A percentile compares a stretch with the other conserved stretches of the same genome.
These are phyloP conservation scores for Luscinia megarhynchos DNA, from an alignment of 2,797 vertebrate genomes.

Conservation along the genomic window DNA sequence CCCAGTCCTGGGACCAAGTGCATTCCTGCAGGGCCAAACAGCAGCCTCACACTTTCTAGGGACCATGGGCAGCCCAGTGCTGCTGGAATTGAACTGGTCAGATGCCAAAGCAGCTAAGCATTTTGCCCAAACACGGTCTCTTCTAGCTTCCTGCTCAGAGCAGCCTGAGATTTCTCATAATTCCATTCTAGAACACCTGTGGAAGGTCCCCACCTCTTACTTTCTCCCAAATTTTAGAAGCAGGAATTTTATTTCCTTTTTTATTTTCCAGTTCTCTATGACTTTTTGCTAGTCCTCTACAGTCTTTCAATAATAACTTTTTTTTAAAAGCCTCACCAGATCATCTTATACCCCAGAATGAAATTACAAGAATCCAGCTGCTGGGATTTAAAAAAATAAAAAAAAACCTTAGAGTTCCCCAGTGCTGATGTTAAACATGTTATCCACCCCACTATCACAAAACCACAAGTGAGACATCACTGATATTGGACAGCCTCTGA, in stretches of 20 bases:
- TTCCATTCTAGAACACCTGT: neutral
- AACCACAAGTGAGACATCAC: neutral
- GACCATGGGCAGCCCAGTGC: neutral
- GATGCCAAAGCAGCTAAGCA: neutral
- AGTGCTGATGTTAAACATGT: neutral
- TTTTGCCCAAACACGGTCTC: neutral
- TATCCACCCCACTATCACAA: neutral
- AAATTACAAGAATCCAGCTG: neutral
- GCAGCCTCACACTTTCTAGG: neutral
- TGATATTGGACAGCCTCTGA: neutral
- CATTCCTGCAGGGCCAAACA: neutral
- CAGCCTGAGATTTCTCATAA: neutral
- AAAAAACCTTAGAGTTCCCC: neutral
- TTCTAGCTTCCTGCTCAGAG: neutral
- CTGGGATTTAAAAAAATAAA: neutral
- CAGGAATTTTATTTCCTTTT: neutral
- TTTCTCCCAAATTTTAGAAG: neutral
- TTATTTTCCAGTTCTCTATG: neutral
- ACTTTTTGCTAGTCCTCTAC: neutral
- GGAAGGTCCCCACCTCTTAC: neutral
- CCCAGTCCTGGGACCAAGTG: neutral
- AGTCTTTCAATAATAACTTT: neutral
- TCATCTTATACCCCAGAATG: neutral
- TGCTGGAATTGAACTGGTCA: neutral
- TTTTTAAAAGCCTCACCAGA: neutral